Evolutionary conservation across 2,888 invertebrate genomes (phyloP), one percentile per base, ranked within the genome.

Genomic region (Anagyrus pseudococci): DNA sequence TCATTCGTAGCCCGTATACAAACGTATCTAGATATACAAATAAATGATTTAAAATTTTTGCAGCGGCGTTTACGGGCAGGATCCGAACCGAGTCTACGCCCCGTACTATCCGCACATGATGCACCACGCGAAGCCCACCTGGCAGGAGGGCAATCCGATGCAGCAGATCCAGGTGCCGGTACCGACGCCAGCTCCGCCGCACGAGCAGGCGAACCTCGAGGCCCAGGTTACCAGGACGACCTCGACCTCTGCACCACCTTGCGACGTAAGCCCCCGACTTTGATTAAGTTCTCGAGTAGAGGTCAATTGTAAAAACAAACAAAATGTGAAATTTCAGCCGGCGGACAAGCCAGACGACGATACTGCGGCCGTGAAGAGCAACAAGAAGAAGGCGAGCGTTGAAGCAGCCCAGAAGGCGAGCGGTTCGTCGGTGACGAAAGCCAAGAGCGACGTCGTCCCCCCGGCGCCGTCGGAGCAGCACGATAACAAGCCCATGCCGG

Each of bases 81-180:
- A 66, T 20, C 59, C 48, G 6, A 62, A 54, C 26, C 53, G 61
- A 7, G 56, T 29, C 1, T 65, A 65, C 40, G 50, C 62, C 3
- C 62, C 65, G 22, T 65, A 65, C 23, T 66, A 66, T 8, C 59
- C 62, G 1, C 25, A 40, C 6, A 53, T 29, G 17, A 43, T 59
- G 6, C 62, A 59, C n/a, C 62, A 23, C 15, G 55, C n/a, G 4
- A 17, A 40, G 19, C 20, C 46, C 7, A 26, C 58, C 17, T 65
- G 61, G 61, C 61, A 49, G 40, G 54, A 29, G 29, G 29, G 29
- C 4, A 7, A 26, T 26, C 40, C 40, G 13, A 26, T n/a, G 26
- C 54, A 44, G 8, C 55, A 41, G 53, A 25, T 15, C 15, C 55
- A 29, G 22, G 17, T 40, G 19, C 59, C 46, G 2, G 19, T 44